Percentiles rank a stretch among this genome's conserved stretches.
These are phyloP conservation scores for Haemorhous mexicanus DNA, from an alignment of 2,113 vertebrate genomes.

Conservation along the genomic window DNA sequence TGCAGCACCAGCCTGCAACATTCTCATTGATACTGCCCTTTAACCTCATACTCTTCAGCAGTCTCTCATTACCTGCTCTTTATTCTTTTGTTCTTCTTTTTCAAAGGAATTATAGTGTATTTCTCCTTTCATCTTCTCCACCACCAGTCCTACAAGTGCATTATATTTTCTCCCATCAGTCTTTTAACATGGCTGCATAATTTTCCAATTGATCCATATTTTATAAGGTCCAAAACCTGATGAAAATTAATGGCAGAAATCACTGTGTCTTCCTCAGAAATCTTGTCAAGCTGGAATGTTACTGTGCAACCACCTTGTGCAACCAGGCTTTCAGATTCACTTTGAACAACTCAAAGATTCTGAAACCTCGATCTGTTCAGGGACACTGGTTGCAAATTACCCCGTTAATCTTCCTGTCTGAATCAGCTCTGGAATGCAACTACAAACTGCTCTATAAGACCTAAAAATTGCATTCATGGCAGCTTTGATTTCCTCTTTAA, in stretches of 20 bases:
- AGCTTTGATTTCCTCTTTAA: background rate
- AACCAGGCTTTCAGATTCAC: background rate
- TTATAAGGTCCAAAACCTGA: background rate
- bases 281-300: background rate
- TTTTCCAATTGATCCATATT: background rate
- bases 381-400: background rate
- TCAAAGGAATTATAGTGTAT: background rate
- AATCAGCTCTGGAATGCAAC: background rate
- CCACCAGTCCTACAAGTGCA: background rate
- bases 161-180: background rate
- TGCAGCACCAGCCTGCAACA: background rate
- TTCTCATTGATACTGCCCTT: background rate
- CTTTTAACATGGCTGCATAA: background rate
- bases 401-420: background rate
- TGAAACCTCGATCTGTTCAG: background rate
- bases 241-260: background rate
- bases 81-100: background rate
- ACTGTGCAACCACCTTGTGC: background rate
- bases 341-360: background rate
- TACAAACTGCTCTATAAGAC: background rate
- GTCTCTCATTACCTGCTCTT: background rate
- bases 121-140: background rate
- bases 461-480: background rate
- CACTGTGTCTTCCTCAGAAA: background rate
- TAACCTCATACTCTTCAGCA: background rate